phyloP scores from a whole-genome alignment of 2,888 invertebrate genomes.

The Pollenia griseotomentosa region DNA sequence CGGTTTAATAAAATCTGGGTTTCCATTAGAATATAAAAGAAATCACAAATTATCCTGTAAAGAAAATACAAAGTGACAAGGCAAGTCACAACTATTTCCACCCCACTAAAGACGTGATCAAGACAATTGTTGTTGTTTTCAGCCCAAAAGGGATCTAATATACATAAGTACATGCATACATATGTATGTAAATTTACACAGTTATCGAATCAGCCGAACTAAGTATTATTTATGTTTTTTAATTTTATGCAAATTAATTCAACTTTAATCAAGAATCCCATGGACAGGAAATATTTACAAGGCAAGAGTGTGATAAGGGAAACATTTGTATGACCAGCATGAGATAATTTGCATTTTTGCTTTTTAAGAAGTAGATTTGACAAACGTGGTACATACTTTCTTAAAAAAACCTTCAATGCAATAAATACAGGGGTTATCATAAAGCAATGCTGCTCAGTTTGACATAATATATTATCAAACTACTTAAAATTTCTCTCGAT shows the following conservation, averaged over 20 bases:
- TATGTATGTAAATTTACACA: background rate
- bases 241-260: background rate
- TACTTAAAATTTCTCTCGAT: too few relatives aligned
- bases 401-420: too few relatives aligned
- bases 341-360: too few relatives aligned
- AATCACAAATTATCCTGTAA: background rate
- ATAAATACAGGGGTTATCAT: too few relatives aligned
- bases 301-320: too few relatives aligned
- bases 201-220: background rate
- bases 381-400: too few relatives aligned
- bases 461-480: too few relatives aligned
- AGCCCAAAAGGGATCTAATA: background rate
- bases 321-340: too few relatives aligned
- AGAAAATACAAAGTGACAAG: conserved; percentile 26
- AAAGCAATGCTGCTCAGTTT: too few relatives aligned
- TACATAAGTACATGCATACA: too few relatives aligned
- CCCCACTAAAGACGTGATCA: conserved; percentile 10
- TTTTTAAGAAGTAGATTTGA: too few relatives aligned
- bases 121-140: conserved; percentile 1
- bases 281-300: background rate
- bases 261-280: background rate
- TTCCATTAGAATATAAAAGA: conserved; percentile 8
- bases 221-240: background rate
- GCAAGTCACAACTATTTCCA: conserved; percentile 55
- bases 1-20: conserved; percentile 64